Evolutionary conservation across 2,797 vertebrate species (phyloP), one percentile per base, ranked within the genome.

Genomic region (Sebastiscus tertius): DNA sequence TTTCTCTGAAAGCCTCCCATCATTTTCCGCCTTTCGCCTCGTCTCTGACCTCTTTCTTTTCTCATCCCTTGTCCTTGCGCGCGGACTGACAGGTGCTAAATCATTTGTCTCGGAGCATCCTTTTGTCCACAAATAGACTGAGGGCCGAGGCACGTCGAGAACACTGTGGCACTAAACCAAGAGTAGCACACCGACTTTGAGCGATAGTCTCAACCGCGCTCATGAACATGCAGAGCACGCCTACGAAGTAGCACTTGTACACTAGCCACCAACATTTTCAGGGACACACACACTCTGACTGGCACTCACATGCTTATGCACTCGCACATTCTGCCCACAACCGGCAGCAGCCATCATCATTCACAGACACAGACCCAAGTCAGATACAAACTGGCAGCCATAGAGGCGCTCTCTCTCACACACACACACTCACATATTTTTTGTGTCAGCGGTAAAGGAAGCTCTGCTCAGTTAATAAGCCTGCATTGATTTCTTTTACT

Each of bases 401-500:
- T n/a, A 4, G 12, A 75, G 69, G 31, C 66, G 61, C 78, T 69
- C 75, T 49, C 71, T 31, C 69, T 10, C 70, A 62, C 31, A 20
- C 46, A 61, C 65, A 55, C 36, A 61, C 66, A 56, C 36, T 49
- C 22, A 73, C 70, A 63, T 62, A 75, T 87, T 85, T 6, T 90
- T 85, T 83, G 81, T 82, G 80, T 87, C 84, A 82, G 82, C n/a
- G 54, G 85, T 78, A 82, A 81, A 90, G 85, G 80, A 92, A 88
- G 89, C 89, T 72, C 73, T 77, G 87, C 79, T 87, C 83, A 77
- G 82, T 89, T 93, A 95, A 94, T 93, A 91, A 91, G 89, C 81
- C 86, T 75, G 79, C 90, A 94, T 93, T 93, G 93, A 94, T 94
- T 94, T 90, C 87, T 91, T 92, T 92, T 92, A 89, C 91, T 92